A percentile compares a stretch with the other conserved stretches of the same genome.
Evolutionary conservation across 2,888 invertebrate species (phyloP).

Genomic region (Watsonalla cultraria): DNA sequence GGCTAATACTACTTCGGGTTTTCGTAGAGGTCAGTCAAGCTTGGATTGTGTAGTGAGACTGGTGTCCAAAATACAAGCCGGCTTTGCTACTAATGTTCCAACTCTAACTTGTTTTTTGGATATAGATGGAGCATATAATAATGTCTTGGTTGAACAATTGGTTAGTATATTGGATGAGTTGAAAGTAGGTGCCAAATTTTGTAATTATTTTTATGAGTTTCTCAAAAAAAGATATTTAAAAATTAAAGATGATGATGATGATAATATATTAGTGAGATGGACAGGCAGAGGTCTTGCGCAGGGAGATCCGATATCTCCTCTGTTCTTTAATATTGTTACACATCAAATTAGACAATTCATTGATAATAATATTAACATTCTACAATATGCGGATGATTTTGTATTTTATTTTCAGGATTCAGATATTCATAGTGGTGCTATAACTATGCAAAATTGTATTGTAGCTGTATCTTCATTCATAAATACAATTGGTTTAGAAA

Average conservation of each 20-base stretch:
- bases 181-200: constrained; percentile 11
- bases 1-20: too few relatives aligned
- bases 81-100: constrained; percentile 4
- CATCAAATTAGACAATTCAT: constrained; percentile 6
- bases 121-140: constrained; percentile 1
- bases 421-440: neutral
- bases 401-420: constrained; percentile 13
- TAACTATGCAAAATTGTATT: constrained; percentile 2
- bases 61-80: too few relatives aligned
- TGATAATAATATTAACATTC: constrained; percentile 4
- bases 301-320: constrained; percentile 20
- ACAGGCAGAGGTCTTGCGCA: constrained; percentile 8
- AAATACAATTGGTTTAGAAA: constrained; percentile 8
- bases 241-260: neutral
- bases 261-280: neutral
- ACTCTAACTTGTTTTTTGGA: constrained; percentile 7
- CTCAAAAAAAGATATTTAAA: neutral
- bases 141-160: constrained; percentile 5
- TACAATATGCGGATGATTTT: constrained; percentile 22
- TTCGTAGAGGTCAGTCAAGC: too few relatives aligned
- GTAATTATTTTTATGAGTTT: constrained; percentile 15
- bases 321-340: constrained; percentile 19
- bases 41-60: too few relatives aligned
- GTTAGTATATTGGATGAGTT: constrained; percentile 9
- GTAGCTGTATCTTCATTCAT: constrained; percentile 5